Conservation (phyloP, 2,797 vertebrate genomes). For the Pseudocheirus occidentalis region DNA sequence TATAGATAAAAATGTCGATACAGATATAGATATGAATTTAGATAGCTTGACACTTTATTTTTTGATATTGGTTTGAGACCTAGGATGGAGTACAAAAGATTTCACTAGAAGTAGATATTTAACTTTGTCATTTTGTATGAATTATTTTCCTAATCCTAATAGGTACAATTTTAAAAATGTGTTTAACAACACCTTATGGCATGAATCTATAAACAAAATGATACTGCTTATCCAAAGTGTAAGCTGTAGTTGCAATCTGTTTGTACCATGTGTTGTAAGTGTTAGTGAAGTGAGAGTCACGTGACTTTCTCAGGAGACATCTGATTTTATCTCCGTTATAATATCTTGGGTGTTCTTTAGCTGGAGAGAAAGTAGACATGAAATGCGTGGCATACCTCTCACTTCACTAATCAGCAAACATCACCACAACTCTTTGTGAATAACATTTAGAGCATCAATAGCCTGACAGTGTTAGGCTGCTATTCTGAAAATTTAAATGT, state of each 20-base stretch:
- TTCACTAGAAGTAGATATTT: not conserved
- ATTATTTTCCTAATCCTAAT: constrained; percentile 27
- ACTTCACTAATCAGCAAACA: constrained; percentile 37
- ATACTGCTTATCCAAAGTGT: constrained; percentile 59
- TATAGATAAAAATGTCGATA: not conserved
- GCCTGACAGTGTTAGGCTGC: constrained; percentile 11
- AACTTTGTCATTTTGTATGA: constrained; percentile 42
- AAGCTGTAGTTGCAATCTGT: constrained; percentile 58
- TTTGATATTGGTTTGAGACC: not conserved
- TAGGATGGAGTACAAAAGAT: not conserved
- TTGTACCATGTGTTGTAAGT: constrained; percentile 62
- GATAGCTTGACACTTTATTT: not conserved
- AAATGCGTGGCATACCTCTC: constrained; percentile 12
- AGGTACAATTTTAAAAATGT: constrained; percentile 50
- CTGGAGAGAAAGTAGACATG: constrained; percentile 52
- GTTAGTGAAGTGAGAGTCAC: constrained; percentile 66
- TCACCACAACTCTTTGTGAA: not conserved
- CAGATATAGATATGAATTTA: not conserved
- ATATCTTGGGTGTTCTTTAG: constrained; percentile 47
- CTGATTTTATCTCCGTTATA: constrained; percentile 33
- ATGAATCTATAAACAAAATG: constrained; percentile 72
- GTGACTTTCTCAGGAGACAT: constrained; percentile 43
- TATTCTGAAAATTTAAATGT: constrained; percentile 32
- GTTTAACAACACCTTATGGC: constrained; percentile 61
- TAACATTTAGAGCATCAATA: not conserved